These are phyloP conservation scores for Phymorhynchus buccinoides DNA, from an alignment of 1,140 invertebrate species.

Conservation along the genomic window DNA sequence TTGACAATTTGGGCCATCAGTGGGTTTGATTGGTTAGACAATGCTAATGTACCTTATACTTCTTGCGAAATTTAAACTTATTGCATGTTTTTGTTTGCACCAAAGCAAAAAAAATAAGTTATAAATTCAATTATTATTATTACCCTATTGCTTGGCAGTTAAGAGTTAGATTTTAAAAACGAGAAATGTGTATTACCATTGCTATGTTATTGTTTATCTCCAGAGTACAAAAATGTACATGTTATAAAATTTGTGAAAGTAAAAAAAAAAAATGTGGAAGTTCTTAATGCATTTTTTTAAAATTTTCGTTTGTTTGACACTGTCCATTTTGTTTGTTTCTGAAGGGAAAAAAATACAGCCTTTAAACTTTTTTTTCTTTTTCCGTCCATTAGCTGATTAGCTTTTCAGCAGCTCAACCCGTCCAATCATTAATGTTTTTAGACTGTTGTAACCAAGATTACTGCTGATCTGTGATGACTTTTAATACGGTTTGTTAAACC, in stretches of 20 bases:
- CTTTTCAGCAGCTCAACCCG: neutral
- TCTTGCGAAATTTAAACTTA: neutral
- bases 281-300: neutral
- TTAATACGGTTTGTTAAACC: neutral
- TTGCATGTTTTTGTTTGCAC: neutral
- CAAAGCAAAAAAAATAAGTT: too few species aligned
- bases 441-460: neutral
- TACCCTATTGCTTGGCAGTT: too few species aligned
- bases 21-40: too few species aligned
- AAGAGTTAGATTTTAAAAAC: neutral
- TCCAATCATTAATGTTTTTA: neutral
- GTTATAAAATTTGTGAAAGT: neutral
- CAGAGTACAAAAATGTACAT: neutral
- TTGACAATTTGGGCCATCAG: too few species aligned
- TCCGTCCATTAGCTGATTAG: neutral
- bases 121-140: too few species aligned
- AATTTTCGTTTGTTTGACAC: neutral
- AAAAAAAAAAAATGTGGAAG: neutral
- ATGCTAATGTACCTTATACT: neutral
- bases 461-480: conserved; percentile 7
- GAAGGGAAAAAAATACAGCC: neutral
- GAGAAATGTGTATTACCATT: neutral
- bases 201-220: neutral
- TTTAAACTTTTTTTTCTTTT: neutral
- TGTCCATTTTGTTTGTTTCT: neutral